phyloP scores from a whole-genome alignment of 1,140 invertebrate genomes.

The Aphis craccivora region DNA sequence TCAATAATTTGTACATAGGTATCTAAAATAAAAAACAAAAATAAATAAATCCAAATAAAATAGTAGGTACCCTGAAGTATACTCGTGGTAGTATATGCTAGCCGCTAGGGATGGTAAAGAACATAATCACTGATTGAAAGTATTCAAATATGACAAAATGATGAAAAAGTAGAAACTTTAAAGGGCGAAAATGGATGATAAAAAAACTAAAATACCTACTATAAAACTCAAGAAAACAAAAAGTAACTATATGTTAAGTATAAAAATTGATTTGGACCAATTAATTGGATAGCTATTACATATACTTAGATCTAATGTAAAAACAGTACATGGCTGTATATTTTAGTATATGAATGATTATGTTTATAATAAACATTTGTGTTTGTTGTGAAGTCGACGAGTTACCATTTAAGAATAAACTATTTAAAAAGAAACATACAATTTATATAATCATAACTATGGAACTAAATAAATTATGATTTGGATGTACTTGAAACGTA shows the following conservation, averaged over 20 bases:
- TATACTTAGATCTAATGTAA: not conserved
- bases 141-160: not conserved
- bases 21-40: not conserved
- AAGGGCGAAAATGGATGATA: not conserved
- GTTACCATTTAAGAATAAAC: not conserved
- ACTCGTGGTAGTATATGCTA: not conserved
- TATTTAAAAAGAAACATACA: not conserved
- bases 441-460: not conserved
- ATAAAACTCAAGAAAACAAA: not conserved
- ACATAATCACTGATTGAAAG: not conserved
- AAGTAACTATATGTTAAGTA: not conserved
- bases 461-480: not conserved
- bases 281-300: not conserved
- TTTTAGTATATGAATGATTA: not conserved
- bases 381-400: not conserved
- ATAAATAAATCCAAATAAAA: not conserved
- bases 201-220: not conserved
- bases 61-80: not conserved
- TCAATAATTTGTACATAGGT: not conserved
- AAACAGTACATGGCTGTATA: not conserved
- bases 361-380: not conserved
- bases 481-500: not conserved
- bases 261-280: not conserved
- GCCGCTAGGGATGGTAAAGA: not conserved
- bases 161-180: not conserved